These are phyloP conservation scores for Brachionus manjavacas DNA, from an alignment of 1,140 invertebrate species.

Conservation along the genomic window DNA sequence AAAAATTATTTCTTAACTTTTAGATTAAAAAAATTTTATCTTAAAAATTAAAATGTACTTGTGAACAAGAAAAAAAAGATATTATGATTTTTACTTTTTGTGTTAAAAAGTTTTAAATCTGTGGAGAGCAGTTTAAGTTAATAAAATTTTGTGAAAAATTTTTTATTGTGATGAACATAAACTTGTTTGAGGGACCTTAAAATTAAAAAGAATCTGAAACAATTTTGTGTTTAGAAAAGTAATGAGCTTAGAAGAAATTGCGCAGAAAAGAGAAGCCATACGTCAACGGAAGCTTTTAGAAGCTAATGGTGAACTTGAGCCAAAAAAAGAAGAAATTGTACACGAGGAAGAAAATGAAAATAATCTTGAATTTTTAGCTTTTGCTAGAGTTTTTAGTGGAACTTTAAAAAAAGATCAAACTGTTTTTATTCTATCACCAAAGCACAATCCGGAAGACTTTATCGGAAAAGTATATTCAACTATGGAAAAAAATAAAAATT, in stretches of 20 bases:
- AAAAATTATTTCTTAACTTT: too few species aligned
- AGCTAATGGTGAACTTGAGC: conserved; percentile 36
- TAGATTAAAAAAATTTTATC: too few species aligned
- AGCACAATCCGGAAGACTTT: conserved; percentile 71
- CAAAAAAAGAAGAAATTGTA: not conserved
- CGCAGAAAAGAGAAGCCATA: conserved; percentile 66
- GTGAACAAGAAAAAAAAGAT: too few species aligned
- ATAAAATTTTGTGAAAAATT: too few species aligned
- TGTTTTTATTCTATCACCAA: conserved; percentile 78
- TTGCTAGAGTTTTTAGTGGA: conserved; percentile 88
- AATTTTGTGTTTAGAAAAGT: conserved; percentile 52
- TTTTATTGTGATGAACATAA: too few species aligned
- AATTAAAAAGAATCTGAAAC: not conserved
- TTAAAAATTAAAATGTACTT: too few species aligned
- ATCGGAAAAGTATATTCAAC: conserved; percentile 60
- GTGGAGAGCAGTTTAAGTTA: too few species aligned
- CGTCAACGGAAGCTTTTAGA: conserved; percentile 57
- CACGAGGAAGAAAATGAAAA: conserved; percentile 56
- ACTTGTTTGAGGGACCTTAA: too few species aligned
- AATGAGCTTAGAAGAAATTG: conserved; percentile 72
- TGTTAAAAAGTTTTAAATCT: too few species aligned
- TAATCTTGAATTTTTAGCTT: conserved; percentile 77
- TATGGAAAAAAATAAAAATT: conserved; percentile 57
- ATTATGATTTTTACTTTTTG: too few species aligned
- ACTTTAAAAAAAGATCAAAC: conserved; percentile 65